Evolutionary conservation across 2,797 vertebrate species (phyloP), one percentile per base, ranked within the genome.

Genomic region (Catamblyrhynchus diadema): DNA sequence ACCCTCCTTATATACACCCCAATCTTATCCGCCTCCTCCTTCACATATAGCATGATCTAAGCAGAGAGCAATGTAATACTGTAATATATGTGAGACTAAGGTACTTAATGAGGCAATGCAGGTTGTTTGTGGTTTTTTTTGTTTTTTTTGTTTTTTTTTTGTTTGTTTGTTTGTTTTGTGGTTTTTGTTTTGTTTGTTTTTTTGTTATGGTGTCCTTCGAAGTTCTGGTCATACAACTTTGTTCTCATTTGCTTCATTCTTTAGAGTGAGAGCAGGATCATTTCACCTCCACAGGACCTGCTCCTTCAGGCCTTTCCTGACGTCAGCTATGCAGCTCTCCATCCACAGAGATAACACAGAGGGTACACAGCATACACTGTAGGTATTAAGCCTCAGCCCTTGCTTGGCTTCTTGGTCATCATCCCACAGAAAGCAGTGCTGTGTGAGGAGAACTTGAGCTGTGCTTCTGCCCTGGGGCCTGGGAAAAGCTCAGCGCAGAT

Each of bases 401-500:
- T 77, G 24, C 37, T 44, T 70, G 65, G 30, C 51, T 77, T 12
- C 17, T 51, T 51, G 51, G 21, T 89, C 50, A 32, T 51, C n/a
- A 32, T 39, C 37, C 57, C 50, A 45, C 4, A 11, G 37, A 39
- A 22, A 35, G 24, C 24, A 21, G 39, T 2, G 23, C 10, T 44
- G 69, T 0, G 1, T 25, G 18, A 71, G 62, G 39, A 59, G 32
- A 28, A 17, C 25, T 61, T 0, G 0, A 33, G n/a, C n/a, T 44
- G 14, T 21, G 39, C 23, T 33, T 44, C 65, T 57, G 30, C 3
- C 0, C 10, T 22, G 33, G 78, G 21, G 41, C 10, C 42, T 22
- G 28, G 27, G 15, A 42, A 71, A 51, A 64, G 21, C 45, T 56
- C 5, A 5, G 21, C 0, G 0, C 54, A 57, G 51, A 27, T 17